phyloP scores from a whole-genome alignment of 2,888 invertebrate genomes.

The Elegia similella region DNA sequence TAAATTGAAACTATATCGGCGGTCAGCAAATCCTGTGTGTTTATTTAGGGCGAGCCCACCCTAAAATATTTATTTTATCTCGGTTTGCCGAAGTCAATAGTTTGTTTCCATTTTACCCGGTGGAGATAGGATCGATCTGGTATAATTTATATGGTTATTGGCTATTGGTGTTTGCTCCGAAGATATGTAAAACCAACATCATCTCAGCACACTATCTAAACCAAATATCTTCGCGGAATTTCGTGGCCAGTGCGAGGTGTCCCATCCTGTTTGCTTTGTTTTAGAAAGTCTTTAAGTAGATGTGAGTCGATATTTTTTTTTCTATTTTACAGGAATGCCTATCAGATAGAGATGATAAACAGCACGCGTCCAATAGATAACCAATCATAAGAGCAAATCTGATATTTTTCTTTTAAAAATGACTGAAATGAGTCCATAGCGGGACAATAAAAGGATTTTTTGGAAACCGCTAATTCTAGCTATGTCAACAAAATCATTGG shows the following conservation, averaged over 20 bases:
- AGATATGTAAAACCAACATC: slow-evolving; percentile 75
- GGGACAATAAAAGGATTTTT: too few species aligned
- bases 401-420: too few species aligned
- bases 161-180: slow-evolving; percentile 56
- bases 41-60: slow-evolving; percentile 80
- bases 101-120: slow-evolving; percentile 70
- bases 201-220: slow-evolving; percentile 69
- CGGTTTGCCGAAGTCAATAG: slow-evolving; percentile 80
- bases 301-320: background rate
- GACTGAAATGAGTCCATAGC: too few species aligned
- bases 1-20: slow-evolving; percentile 81
- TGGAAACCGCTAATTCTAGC: too few species aligned
- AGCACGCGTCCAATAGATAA: background rate
- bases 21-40: slow-evolving; percentile 80
- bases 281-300: slow-evolving; percentile 29
- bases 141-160: slow-evolving; percentile 74
- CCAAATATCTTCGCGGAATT: slow-evolving; percentile 74
- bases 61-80: slow-evolving; percentile 82
- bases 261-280: slow-evolving; percentile 60
- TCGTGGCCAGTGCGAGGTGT: slow-evolving; percentile 59
- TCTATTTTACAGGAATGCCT: background rate
- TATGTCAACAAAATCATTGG: too few species aligned
- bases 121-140: slow-evolving; percentile 72
- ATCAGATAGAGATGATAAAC: background rate
- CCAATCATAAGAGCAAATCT: background rate